These are phyloP conservation scores for Sebastiscus tertius DNA, from an alignment of 2,797 vertebrate species.

Conservation along the genomic window DNA sequence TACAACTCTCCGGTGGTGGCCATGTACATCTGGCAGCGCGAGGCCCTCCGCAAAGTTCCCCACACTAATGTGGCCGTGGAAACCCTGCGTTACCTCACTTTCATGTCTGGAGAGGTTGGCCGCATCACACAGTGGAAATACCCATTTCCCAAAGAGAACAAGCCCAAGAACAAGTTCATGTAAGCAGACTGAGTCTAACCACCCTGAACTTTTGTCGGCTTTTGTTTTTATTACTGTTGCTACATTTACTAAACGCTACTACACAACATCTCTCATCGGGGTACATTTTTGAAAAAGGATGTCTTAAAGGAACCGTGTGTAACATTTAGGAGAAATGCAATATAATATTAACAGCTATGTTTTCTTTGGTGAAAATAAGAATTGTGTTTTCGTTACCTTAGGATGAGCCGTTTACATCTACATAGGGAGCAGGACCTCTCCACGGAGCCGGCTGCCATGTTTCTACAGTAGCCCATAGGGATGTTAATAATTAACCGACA, in stretches of 20 bases:
- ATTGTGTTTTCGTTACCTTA: too few species aligned
- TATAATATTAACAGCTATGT: too few species aligned
- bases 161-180: slow-evolving; percentile 96
- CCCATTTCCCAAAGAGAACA: slow-evolving; percentile 94
- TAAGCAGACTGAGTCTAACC: slow-evolving; percentile 70
- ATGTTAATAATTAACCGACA: too few species aligned
- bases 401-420: too few species aligned
- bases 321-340: too few species aligned
- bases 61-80: slow-evolving; percentile 96
- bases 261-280: neutral
- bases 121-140: slow-evolving; percentile 99
- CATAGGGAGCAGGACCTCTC: too few species aligned
- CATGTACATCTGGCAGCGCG: slow-evolving; percentile 96
- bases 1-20: slow-evolving; percentile 97
- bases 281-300: neutral
- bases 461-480: too few species aligned
- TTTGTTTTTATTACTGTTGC: neutral
- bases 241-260: neutral
- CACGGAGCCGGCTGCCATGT: too few species aligned
- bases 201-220: rapidly evolving
- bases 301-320: neutral
- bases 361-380: too few species aligned
- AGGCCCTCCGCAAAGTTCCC: slow-evolving; percentile 92
- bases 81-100: slow-evolving; percentile 96
- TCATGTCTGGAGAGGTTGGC: slow-evolving; percentile 96